Evolutionary conservation across 2,888 invertebrate species (phyloP).

Genomic region (Nemoura dubitans): DNA sequence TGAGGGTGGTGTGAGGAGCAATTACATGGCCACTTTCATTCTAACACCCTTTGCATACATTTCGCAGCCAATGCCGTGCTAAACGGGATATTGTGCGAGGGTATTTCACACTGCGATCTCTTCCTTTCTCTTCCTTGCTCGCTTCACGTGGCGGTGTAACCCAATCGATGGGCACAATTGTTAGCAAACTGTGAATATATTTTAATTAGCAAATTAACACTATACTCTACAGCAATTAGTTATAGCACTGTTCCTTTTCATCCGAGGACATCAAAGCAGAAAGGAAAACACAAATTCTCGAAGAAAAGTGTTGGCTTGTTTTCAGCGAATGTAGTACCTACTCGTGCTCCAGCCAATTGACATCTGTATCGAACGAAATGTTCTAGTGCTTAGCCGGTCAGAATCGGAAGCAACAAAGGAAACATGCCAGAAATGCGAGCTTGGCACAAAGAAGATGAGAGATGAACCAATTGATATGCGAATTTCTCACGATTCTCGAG

Average conservation of each 20-base stretch:
- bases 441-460: neutral
- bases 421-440: neutral
- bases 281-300: neutral
- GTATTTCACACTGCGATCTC: neutral
- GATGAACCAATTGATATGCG: neutral
- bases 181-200: neutral
- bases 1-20: constrained; percentile 57
- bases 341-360: neutral
- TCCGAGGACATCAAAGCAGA: neutral
- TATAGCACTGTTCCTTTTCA: neutral
- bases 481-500: neutral
- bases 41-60: constrained; percentile 65
- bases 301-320: neutral
- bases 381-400: neutral
- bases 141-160: neutral
- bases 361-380: neutral
- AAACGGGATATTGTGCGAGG: neutral
- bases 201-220: neutral
- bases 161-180: neutral
- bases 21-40: constrained; percentile 65
- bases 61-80: constrained; percentile 54
- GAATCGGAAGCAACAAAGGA: neutral
- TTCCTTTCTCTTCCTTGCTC: neutral
- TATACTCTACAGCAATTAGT: neutral
- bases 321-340: too few relatives aligned